Base-by-base conservation (phyloP, 2,888 invertebrate species). In the Polydrusus cervinus region DNA sequence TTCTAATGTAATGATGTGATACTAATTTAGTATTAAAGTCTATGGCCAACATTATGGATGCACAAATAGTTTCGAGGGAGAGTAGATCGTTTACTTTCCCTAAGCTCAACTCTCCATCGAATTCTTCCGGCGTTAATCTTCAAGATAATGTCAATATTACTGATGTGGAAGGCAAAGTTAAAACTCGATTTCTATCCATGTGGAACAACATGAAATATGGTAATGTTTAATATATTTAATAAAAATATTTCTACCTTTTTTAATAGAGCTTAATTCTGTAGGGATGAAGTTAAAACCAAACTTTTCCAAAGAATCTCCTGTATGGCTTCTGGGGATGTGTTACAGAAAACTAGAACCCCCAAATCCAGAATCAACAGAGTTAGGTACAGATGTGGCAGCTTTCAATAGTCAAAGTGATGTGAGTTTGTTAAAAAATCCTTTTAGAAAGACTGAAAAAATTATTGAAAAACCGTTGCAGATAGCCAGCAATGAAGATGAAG, bases 161-260 rank as follows among this genome's bases (percentile, higher is more conserved):
- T 18, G 93, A 93, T 83, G 89, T 91, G 71, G 93, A 93, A 86
- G 91, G 92, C 82, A 95, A 93, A 89, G 92, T 96, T 79, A 96
- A 96, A 86, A 94, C 94, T 30, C 93, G 94, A 78, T 87, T 97
- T 66, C 87, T 95, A 83, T 95, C 95, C 49, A 94, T 96, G 91
- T 96, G 96, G 96, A 96, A 96, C 87, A 96, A 96, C 87, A 92
- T 97, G 74, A 96, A 95, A 89, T 96, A 95, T 88, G 96, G 93
- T 89, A 87, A 84, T 88, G 84, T 73, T 18, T n/a, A 49, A 53
- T 14, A 38, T 47, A 16, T 49, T 57, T 43, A 14, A 49, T 8
- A 38, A 43, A 60, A n/a, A 40, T 38, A 9, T 34, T 57, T 65
- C 47, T 57, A 40, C 20, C 34, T 43, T 34, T 60, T 75, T 65